Evolutionary conservation across 2,797 vertebrate species (phyloP).

Genomic region (Cuniculus paca): DNA sequence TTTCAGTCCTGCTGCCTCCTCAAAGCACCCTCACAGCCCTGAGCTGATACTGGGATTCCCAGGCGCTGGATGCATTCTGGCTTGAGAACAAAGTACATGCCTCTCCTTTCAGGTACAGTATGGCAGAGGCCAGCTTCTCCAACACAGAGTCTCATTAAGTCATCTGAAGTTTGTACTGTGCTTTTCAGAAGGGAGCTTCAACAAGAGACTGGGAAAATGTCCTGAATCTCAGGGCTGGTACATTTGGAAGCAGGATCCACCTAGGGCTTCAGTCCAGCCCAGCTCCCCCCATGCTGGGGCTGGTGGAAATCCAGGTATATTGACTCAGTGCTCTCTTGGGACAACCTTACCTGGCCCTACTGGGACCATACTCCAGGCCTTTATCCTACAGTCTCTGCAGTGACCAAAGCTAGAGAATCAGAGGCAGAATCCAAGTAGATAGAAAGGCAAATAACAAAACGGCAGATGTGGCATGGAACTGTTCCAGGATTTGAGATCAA

Average conservation of each 20-base stretch:
- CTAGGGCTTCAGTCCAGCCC: background rate
- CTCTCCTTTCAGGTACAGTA: background rate
- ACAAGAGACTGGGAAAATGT: background rate
- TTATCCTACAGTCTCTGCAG: background rate
- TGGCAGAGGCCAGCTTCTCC: background rate
- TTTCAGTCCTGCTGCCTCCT: background rate
- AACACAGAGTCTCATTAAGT: fast-evolving
- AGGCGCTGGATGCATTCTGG: background rate
- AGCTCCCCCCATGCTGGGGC: too few species aligned
- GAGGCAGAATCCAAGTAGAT: background rate
- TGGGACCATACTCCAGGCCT: too few species aligned
- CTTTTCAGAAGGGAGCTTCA: background rate
- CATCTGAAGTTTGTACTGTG: background rate
- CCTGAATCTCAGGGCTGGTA: background rate
- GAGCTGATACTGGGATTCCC: background rate
- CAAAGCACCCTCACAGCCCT: background rate
- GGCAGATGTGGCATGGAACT: fast-evolving
- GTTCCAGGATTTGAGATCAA: too few species aligned
- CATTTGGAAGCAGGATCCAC: background rate
- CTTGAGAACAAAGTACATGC: too few species aligned
- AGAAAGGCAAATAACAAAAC: fast-evolving
- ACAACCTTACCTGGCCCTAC: fast-evolving
- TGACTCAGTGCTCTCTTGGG: background rate
- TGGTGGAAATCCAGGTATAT: fast-evolving
- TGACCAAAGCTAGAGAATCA: fast-evolving